These are phyloP conservation scores for Trachurus trachurus DNA, from an alignment of 2,797 vertebrate species.

Conservation along the genomic window DNA sequence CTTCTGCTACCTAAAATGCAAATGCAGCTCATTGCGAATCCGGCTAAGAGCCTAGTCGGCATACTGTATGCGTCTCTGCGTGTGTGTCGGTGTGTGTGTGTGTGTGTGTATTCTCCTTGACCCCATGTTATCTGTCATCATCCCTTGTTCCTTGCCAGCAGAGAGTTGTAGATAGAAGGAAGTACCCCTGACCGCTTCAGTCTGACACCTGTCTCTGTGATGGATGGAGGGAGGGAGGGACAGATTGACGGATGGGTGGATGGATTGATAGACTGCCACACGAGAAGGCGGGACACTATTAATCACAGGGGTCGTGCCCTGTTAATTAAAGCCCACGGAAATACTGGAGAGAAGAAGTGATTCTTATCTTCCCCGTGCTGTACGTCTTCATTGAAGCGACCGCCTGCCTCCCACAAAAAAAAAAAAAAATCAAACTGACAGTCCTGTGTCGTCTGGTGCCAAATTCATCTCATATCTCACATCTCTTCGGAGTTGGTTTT, in stretches of 20 bases:
- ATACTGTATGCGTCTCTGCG: constrained; percentile 58
- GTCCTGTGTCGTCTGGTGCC: constrained; percentile 11
- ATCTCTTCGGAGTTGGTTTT: neutral
- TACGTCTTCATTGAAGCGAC: constrained; percentile 27
- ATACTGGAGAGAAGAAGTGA: constrained; percentile 38
- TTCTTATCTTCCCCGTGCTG: constrained; percentile 51
- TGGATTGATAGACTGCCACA: constrained; percentile 71
- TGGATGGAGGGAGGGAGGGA: constrained; percentile 70
- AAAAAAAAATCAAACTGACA: constrained; percentile 5
- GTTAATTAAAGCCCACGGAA: constrained; percentile 73
- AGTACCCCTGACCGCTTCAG: constrained; percentile 71
- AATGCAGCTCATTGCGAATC: constrained; percentile 83
- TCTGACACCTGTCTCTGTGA: constrained; percentile 79
- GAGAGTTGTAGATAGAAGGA: constrained; percentile 71
- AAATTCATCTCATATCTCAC: constrained; percentile 9
- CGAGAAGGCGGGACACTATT: constrained; percentile 67
- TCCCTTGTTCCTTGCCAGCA: constrained; percentile 71
- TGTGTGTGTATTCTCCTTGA: constrained; percentile 70
- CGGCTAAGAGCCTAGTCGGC: constrained; percentile 67
- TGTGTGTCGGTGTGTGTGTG: constrained; percentile 20
- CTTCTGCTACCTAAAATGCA: constrained; percentile 90
- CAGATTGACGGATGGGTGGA: constrained; percentile 69
- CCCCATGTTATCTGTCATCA: constrained; percentile 80
- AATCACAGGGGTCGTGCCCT: constrained; percentile 75
- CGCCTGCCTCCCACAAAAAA: neutral